Evolutionary conservation across 1,140 invertebrate genomes (phyloP).

Genomic region (Atta colombica): DNA sequence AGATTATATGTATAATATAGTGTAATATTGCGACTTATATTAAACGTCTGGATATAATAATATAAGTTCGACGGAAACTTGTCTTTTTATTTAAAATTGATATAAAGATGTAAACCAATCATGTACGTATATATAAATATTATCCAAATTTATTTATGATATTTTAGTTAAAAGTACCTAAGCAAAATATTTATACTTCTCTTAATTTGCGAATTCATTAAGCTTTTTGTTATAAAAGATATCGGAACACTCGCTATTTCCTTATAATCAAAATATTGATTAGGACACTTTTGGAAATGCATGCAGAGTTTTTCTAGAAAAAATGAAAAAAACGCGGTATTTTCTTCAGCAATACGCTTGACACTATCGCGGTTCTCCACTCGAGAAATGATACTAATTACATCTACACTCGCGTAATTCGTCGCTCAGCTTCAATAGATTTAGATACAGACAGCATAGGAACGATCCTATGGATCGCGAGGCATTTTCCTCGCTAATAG

Average conservation of each 20-base stretch:
- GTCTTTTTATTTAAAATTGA: not conserved
- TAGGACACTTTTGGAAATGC: not conserved
- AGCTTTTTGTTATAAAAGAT: not conserved
- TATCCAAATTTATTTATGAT: not conserved
- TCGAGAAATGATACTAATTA: conserved; percentile 30
- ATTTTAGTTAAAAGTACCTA: not conserved
- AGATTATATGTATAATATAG: not conserved
- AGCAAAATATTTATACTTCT: not conserved
- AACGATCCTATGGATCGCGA: conserved; percentile 42
- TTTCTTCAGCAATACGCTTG: conserved; percentile 10
- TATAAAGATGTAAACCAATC: conserved; percentile 17
- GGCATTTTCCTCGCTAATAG: conserved; percentile 23
- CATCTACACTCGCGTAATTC: conserved; percentile 16
- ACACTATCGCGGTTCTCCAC: conserved; percentile 37
- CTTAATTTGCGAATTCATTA: not conserved
- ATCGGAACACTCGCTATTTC: not conserved
- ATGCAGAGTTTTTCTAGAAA: not conserved
- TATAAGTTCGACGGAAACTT: not conserved
- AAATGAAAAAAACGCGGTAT: not conserved
- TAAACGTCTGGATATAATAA: not conserved
- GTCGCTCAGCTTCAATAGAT: conserved; percentile 20
- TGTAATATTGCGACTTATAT: not conserved
- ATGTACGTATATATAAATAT: not conserved
- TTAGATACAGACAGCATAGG: conserved; percentile 21
- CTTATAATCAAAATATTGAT: conserved; percentile 1